Base-by-base conservation (phyloP, 2,797 vertebrate genomes). In the Phrynocephalus vlangalii region DNA sequence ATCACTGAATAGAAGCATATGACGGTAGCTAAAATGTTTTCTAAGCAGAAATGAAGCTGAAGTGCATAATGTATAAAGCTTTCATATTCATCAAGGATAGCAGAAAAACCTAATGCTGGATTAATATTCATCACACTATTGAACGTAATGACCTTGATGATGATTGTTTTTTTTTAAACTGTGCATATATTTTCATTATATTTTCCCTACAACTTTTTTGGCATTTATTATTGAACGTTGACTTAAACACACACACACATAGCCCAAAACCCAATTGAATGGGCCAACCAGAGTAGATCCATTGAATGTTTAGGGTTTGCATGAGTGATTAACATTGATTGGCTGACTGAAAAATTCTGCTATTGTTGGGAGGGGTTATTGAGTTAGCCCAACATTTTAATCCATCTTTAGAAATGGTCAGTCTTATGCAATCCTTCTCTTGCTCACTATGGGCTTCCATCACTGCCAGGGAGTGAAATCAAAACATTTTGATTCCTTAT, bases 41-140 rank as follows among this genome's bases (percentile, higher is more conserved):
- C 11, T 1, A 91, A 89, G 82, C 82, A 91, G 38, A 68, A 79
- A 6, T 44, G 6, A 71, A 90, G 63, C 16, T 82, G 63, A 33
- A 90, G 86, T 82, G 7, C 82, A 67, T 80, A 6, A 50, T 76
- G 52, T 70, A 80, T 78, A 90, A 88, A 85, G 83, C 48, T 71
- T 78, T 22, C 73, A 73, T 52, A 7, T 84, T 88, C 30, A 52
- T 52, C 28, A 85, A 33, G 52, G 52, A 52, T 66, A 22, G 63
- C 0, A 79, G 1, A 18, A 79, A 8, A 86, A 84, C 4, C 79
- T 28, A 73, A 84, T 63, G n/a, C 13, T 44, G 48, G 89, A 79
- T n/a, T 86, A 60, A 1, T 22, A 71, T 5, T 26, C 70, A 85
- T 89, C 89, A 71, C 70, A 48, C 75, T 0, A 15, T 56, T 85